Percentiles rank a stretch among this genome's conserved stretches.
Conservation (phyloP, 1,140 invertebrate species). For the Meloidogyne hapla region DNA sequence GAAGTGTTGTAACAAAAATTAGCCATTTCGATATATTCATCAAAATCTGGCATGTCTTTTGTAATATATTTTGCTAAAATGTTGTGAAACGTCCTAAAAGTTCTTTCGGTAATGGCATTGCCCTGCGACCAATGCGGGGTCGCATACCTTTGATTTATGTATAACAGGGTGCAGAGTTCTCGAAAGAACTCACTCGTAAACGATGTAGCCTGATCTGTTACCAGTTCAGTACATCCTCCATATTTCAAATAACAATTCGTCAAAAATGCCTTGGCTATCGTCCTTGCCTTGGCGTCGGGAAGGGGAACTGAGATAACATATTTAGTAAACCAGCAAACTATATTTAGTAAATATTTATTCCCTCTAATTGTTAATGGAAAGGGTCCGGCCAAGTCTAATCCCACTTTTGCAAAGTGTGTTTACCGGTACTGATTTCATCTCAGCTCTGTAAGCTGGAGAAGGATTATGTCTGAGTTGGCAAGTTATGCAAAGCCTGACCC, state of each 20-base stretch:
- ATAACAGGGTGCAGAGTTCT: conserved; percentile 11
- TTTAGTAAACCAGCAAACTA: conserved; percentile 24
- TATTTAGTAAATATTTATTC: conserved; percentile 16
- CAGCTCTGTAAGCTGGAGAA: not conserved
- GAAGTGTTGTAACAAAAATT: conserved; percentile 4
- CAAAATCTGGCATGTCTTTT: not conserved
- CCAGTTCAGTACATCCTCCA: conserved; percentile 11
- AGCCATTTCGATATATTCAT: not conserved
- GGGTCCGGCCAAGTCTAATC: conserved; percentile 14
- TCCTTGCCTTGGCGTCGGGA: conserved; percentile 11
- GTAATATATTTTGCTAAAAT: conserved; percentile 3
- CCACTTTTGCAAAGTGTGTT: conserved; percentile 14
- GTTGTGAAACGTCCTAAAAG: conserved; percentile 17
- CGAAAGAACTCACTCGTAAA: conserved; percentile 11
- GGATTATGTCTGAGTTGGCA: conserved; percentile 22
- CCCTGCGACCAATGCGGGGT: conserved; percentile 1
- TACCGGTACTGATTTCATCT: not conserved
- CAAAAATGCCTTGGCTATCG: conserved; percentile 18
- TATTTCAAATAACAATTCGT: conserved; percentile 21
- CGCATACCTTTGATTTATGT: conserved; percentile 10
- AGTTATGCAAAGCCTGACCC: conserved; percentile 14
- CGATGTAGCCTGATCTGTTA: conserved; percentile 22
- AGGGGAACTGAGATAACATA: conserved; percentile 26
- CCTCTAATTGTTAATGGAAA: conserved; percentile 24
- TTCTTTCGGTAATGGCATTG: conserved; percentile 13